Percentiles rank a stretch among this genome's conserved stretches.
Evolutionary conservation across 1,140 invertebrate species (phyloP).

Genomic region (Linepithema humile): DNA sequence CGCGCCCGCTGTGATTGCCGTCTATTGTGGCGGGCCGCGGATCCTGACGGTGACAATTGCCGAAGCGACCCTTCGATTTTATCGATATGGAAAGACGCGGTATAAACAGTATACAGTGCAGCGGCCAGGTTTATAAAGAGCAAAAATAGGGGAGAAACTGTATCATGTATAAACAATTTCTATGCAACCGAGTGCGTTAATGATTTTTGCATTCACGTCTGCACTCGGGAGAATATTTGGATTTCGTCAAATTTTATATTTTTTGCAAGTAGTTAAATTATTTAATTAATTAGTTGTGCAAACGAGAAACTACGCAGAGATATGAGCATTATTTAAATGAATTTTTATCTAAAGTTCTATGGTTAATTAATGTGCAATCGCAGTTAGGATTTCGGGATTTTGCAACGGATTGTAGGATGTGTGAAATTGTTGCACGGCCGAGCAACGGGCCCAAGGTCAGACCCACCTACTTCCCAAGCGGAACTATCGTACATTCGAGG

Average conservation of each 20-base stretch:
- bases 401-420: slow-evolving; percentile 13
- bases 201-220: too few species aligned
- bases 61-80: slow-evolving; percentile 47
- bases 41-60: slow-evolving; percentile 34
- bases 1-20: slow-evolving; percentile 46
- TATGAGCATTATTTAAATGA: neutral
- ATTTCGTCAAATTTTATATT: too few species aligned
- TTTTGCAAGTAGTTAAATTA: too few species aligned
- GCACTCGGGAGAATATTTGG: too few species aligned
- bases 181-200: too few species aligned
- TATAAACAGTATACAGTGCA: neutral
- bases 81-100: slow-evolving; percentile 39
- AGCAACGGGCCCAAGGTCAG: slow-evolving; percentile 66
- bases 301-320: too few species aligned
- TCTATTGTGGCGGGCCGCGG: slow-evolving; percentile 48
- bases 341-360: neutral
- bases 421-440: slow-evolving; percentile 63
- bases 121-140: neutral
- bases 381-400: neutral
- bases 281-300: neutral
- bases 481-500: slow-evolving; percentile 66
- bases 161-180: too few species aligned
- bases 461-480: slow-evolving; percentile 71
- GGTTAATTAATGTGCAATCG: neutral
- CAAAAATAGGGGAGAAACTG: too few species aligned